A percentile compares a stretch with the other conserved stretches of the same genome.
Conservation (phyloP, 2,888 invertebrate species). For the Temnothorax unifasciatus region DNA sequence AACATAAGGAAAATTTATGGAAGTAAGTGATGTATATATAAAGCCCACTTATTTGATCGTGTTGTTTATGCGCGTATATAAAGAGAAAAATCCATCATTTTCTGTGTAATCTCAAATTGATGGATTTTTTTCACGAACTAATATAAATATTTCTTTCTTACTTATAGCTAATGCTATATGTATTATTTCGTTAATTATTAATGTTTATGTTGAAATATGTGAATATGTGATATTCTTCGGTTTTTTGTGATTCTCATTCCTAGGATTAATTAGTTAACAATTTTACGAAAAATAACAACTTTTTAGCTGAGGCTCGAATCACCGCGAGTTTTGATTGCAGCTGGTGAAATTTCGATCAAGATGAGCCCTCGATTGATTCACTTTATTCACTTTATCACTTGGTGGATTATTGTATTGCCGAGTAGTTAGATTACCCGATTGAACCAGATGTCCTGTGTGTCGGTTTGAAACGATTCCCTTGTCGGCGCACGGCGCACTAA, state of each 20-base stretch:
- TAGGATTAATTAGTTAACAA: not conserved
- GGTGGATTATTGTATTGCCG: slow-evolving; percentile 39
- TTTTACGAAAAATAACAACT: slow-evolving; percentile 1
- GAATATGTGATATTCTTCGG: not conserved
- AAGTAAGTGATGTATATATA: not conserved
- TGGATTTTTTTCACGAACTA: not conserved
- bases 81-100: not conserved
- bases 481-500: slow-evolving; percentile 1
- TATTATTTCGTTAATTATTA: not conserved
- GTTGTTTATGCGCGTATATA: not conserved
- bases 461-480: slow-evolving; percentile 40
- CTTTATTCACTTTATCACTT: slow-evolving; percentile 41
- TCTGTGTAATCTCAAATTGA: not conserved
- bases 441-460: slow-evolving; percentile 20
- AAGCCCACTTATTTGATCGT: not conserved
- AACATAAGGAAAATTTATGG: slow-evolving; percentile 17
- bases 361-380: slow-evolving; percentile 24
- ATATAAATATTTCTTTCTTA: not conserved
- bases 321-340: not conserved
- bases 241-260: not conserved
- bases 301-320: not conserved
- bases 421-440: slow-evolving; percentile 44
- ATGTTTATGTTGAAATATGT: not conserved
- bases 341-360: not conserved
- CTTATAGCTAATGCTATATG: not conserved